Conservation (phyloP, 1,140 invertebrate genomes). For the Drosophila lini region DNA sequence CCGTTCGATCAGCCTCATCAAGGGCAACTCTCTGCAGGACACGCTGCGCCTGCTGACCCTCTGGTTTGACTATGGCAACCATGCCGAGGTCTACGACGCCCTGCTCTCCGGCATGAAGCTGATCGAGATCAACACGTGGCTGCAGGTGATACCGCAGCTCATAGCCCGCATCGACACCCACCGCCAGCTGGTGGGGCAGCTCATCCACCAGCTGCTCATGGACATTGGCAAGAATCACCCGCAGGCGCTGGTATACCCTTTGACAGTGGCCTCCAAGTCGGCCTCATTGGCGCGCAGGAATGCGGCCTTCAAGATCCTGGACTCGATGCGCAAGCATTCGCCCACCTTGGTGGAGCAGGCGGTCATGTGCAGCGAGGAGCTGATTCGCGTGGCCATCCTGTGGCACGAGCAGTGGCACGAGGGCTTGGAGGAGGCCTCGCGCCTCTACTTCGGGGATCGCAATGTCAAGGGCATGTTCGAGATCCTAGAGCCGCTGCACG, state of each 20-base stretch:
- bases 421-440: slow-evolving; percentile 98
- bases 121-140: slow-evolving; percentile 99
- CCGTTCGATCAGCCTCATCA: slow-evolving; percentile 95
- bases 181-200: slow-evolving; percentile 92
- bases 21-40: slow-evolving; percentile 98
- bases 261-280: slow-evolving; percentile 99
- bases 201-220: slow-evolving; percentile 96
- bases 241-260: slow-evolving; percentile 97
- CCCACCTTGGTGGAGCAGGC: slow-evolving; percentile 96
- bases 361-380: slow-evolving; percentile 96
- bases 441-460: slow-evolving; percentile 97
- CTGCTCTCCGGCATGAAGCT: slow-evolving; percentile 95
- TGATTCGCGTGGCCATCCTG: slow-evolving; percentile 98
- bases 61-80: slow-evolving; percentile 98
- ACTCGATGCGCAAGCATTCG: slow-evolving; percentile 97
- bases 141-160: slow-evolving; percentile 99
- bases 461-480: slow-evolving; percentile 98
- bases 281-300: slow-evolving; percentile 92
- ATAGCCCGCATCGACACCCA: slow-evolving; percentile 99
- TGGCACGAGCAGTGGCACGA: slow-evolving; percentile 99
- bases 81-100: slow-evolving; percentile 96
- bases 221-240: slow-evolving; percentile 97
- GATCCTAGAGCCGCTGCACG: slow-evolving; percentile 96
- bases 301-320: slow-evolving; percentile 97
- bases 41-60: slow-evolving; percentile 96